Evolutionary conservation across 2,797 vertebrate species (phyloP).

Genomic region (Petrocephalus schoutedeni): DNA sequence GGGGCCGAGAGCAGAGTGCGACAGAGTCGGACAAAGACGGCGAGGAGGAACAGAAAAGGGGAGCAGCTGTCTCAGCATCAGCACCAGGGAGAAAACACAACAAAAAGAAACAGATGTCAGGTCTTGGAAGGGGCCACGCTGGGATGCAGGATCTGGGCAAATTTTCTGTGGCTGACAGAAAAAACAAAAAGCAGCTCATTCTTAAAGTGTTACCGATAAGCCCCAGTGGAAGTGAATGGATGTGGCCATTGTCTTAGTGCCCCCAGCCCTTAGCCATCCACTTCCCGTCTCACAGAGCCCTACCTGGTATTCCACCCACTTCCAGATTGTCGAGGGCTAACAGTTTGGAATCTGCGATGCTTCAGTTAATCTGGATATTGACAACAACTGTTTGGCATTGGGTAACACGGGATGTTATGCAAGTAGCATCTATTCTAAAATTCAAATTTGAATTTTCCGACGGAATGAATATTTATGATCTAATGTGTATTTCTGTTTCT

Average conservation of each 20-base stretch:
- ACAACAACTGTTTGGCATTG: not conserved
- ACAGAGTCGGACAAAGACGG: not conserved
- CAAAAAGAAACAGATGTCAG: constrained; percentile 9
- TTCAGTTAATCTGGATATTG: not conserved
- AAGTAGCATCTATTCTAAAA: not conserved
- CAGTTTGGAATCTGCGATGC: not conserved
- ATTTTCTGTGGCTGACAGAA: not conserved
- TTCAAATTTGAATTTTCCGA: not conserved
- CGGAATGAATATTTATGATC: not conserved
- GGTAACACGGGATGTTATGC: not conserved
- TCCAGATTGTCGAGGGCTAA: not conserved
- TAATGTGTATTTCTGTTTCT: not conserved
- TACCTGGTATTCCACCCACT: not conserved
- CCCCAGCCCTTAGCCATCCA: not conserved
- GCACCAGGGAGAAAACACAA: not conserved
- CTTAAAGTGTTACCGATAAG: not conserved
- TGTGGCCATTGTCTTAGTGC: not conserved
- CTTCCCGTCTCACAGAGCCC: not conserved
- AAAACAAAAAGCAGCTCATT: not conserved
- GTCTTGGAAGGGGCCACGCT: constrained; percentile 3
- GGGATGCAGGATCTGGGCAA: not conserved
- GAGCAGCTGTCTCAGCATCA: not conserved
- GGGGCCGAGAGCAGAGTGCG: not conserved
- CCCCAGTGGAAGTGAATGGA: not conserved
- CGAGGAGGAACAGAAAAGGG: not conserved